Evolutionary conservation across 2,797 vertebrate species (phyloP).

Genomic region (Crenuchus spilurus): DNA sequence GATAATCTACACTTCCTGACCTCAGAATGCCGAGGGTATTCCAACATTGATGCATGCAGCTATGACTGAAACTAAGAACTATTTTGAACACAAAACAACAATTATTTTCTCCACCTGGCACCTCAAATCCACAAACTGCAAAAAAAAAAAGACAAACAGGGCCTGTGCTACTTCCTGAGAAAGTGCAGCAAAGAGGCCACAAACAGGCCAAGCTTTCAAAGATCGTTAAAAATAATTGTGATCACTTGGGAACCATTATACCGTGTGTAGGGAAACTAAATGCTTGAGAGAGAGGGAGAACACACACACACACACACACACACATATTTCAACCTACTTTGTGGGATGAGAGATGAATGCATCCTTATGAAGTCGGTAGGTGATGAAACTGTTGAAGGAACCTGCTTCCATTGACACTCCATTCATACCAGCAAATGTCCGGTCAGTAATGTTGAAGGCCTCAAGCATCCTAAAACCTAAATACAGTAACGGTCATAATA

Average conservation of each 20-base stretch:
- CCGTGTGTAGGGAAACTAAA: slow-evolving; percentile 43
- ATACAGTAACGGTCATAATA: neutral
- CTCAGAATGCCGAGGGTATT: slow-evolving; percentile 39
- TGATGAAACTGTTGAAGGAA: slow-evolving; percentile 92
- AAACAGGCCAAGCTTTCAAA: slow-evolving; percentile 52
- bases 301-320: slow-evolving; percentile 15
- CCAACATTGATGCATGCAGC: slow-evolving; percentile 44
- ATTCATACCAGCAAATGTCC: slow-evolving; percentile 88
- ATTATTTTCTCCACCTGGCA: slow-evolving; percentile 40
- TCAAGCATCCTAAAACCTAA: slow-evolving; percentile 98
- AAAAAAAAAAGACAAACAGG: too few species aligned
- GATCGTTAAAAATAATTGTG: slow-evolving; percentile 63
- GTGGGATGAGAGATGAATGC: slow-evolving; percentile 92
- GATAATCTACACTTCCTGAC: slow-evolving; percentile 53
- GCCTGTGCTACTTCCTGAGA: slow-evolving; percentile 26
- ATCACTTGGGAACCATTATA: slow-evolving; percentile 53
- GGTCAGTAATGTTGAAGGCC: slow-evolving; percentile 95
- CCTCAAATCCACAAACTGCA: slow-evolving; percentile 60
- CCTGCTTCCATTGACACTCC: slow-evolving; percentile 95
- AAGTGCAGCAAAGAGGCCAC: slow-evolving; percentile 45
- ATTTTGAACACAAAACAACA: slow-evolving; percentile 30
- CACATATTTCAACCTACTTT: slow-evolving; percentile 77
- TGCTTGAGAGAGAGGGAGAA: neutral
- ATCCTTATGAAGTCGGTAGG: slow-evolving; percentile 94
- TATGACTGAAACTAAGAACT: slow-evolving; percentile 24